Base-by-base conservation (phyloP, 2,113 vertebrate genomes). In the Pteropus alecto region DNA sequence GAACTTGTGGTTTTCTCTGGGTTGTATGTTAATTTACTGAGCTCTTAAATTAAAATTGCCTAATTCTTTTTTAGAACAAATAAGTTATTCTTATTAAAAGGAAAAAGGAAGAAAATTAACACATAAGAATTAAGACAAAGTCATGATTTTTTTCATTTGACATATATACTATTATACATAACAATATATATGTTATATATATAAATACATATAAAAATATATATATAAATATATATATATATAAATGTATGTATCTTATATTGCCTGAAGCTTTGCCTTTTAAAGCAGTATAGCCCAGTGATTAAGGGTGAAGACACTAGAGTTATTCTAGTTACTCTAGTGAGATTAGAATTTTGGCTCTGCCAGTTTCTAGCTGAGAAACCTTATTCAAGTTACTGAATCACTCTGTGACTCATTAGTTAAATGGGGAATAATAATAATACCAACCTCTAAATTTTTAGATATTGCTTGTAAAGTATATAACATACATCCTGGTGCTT, bases 41-140 rank as follows among this genome's bases (percentile, higher is more conserved):
- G 48, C 14, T 46, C 33, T 87, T 93, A 54, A 58, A 82, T 95
- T 48, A 77, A 85, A 87, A 83, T 82, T 81, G 15, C 26, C 24
- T 10, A 56, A 33, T 81, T 88, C 6, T n/a, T 82, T 60, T 93
- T 92, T 68, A 82, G 26, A 81, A 77, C 88, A 38, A 74, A 61
- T 96, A 38, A 88, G 74, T 84, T 41, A 63, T 65, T 81, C 48
- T 92, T 79, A 70, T 35, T 88, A 63, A 85, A 93, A 43, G 71
- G 82, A 77, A 79, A 88, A 85, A 8, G 26, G 71, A 93, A 95
- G 71, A 18, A 81, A 81, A 95, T 70, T 88, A 93, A 28, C 71
- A 38, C 19, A 51, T 87, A 70, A 35, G 19, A 67, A 71, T 48
- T 54, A 91, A 84, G 86, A 81, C n/a, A 43, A 70, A 65, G 16